A percentile compares a stretch with the other conserved stretches of the same genome.
Evolutionary conservation across 2,888 invertebrate species (phyloP).

Genomic region (Lithophane socia): DNA sequence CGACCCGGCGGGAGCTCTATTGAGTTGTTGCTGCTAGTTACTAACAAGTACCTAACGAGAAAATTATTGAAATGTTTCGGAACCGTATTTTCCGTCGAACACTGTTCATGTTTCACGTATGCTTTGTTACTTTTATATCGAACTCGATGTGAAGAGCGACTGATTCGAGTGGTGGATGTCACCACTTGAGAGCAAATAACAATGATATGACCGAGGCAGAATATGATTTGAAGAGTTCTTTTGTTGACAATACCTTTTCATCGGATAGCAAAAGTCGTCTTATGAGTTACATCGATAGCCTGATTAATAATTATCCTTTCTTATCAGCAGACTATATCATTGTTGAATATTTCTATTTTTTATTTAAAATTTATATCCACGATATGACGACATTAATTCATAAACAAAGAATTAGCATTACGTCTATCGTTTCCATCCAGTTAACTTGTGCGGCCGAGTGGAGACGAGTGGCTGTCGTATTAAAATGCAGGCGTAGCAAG

Average conservation of each 20-base stretch:
- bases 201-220: conserved; percentile 28
- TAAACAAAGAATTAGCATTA: background rate
- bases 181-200: conserved; percentile 39
- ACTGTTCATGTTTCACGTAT: conserved; percentile 28
- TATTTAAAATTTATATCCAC: no score
- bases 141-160: conserved; percentile 39
- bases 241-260: conserved; percentile 25
- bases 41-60: conserved; percentile 49
- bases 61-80: conserved; percentile 42
- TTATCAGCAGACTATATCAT: background rate
- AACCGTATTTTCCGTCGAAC: conserved; percentile 27
- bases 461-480: conserved; percentile 66
- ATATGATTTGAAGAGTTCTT: conserved; percentile 26
- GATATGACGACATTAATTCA: background rate
- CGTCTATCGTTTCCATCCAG: conserved; percentile 53
- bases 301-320: background rate
- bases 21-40: conserved; percentile 48
- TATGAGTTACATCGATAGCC: background rate
- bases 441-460: conserved; percentile 57
- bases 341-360: background rate
- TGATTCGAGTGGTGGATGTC: conserved; percentile 27
- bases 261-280: conserved; percentile 4
- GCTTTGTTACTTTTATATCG: conserved; percentile 45
- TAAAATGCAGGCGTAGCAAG: conserved; percentile 72
- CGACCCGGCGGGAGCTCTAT: conserved; percentile 52